phyloP scores from a whole-genome alignment of 30 jellyfish, hydroid and myxozoan species.

The Euphysa ruthae region DNA sequence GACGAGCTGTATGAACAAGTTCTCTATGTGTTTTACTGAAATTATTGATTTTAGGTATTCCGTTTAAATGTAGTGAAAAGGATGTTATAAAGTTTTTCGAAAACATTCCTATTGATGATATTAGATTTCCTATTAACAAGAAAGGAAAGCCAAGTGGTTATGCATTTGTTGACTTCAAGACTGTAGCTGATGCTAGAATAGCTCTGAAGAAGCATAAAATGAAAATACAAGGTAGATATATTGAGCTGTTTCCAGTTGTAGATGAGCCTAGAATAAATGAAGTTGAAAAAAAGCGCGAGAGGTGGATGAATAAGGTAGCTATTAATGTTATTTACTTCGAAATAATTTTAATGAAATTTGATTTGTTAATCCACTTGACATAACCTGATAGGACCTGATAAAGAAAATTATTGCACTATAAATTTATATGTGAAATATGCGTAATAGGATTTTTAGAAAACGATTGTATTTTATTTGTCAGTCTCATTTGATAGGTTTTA shows the following conservation, averaged over 20 bases:
- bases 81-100: slow-evolving; percentile 60
- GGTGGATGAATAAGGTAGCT: slow-evolving; percentile 60
- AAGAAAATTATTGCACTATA: too few relatives aligned
- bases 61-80: slow-evolving; percentile 72
- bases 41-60: slow-evolving; percentile 35
- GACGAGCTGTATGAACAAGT: too few relatives aligned
- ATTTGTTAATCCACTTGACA: too few relatives aligned
- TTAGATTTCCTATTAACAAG: slow-evolving; percentile 58
- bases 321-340: not conserved
- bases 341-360: too few relatives aligned
- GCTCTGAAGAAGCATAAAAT: slow-evolving; percentile 51
- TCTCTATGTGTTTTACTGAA: too few relatives aligned
- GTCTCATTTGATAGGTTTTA: too few relatives aligned
- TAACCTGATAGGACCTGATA: too few relatives aligned
- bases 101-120: slow-evolving; percentile 60
- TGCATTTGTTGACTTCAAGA: slow-evolving; percentile 88
- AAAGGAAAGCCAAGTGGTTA: slow-evolving; percentile 67
- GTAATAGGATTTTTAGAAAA: too few relatives aligned
- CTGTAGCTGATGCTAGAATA: slow-evolving; percentile 19
- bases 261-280: slow-evolving; percentile 10
- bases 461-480: too few relatives aligned
- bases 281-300: not conserved
- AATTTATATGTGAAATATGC: too few relatives aligned
- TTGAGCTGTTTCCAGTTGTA: slow-evolving; percentile 55
- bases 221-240: slow-evolving; percentile 56